Conservation (phyloP, 2,113 vertebrate species). For the Lasiurus cinereus region DNA sequence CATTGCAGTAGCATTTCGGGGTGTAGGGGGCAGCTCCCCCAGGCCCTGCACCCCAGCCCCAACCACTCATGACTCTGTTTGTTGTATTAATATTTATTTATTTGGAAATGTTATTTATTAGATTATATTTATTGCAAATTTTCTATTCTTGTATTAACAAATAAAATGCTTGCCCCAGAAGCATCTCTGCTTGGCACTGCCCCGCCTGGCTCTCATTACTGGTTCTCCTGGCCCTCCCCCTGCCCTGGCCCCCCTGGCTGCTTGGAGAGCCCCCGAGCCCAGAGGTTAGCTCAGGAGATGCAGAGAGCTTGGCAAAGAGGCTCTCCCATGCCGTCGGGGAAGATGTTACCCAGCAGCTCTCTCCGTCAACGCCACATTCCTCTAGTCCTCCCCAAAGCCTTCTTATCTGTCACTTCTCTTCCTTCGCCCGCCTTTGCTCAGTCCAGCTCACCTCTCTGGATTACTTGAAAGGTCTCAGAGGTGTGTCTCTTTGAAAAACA, state of each 20-base stretch:
- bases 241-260: not conserved
- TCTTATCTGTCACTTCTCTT: not conserved
- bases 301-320: not conserved
- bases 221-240: not conserved
- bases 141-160: conserved; percentile 92
- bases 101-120: conserved; percentile 92
- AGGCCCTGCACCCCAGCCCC: conserved; percentile 64
- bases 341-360: not conserved
- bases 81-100: conserved; percentile 91
- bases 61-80: conserved; percentile 83
- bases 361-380: accelerated
- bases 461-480: not conserved
- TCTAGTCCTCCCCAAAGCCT: not conserved
- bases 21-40: conserved; percentile 61
- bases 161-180: conserved; percentile 89
- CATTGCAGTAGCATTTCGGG: conserved; percentile 83
- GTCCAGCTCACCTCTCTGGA: not conserved
- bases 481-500: not conserved
- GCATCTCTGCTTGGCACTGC: not conserved
- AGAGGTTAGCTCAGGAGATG: not conserved
- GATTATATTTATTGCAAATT: conserved; percentile 92
- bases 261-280: not conserved
- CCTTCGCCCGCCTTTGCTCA: not conserved
- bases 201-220: not conserved
- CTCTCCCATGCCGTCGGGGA: not conserved